Evolutionary conservation across 2,113 vertebrate genomes (phyloP).

Genomic region (Microcebus murinus): DNA sequence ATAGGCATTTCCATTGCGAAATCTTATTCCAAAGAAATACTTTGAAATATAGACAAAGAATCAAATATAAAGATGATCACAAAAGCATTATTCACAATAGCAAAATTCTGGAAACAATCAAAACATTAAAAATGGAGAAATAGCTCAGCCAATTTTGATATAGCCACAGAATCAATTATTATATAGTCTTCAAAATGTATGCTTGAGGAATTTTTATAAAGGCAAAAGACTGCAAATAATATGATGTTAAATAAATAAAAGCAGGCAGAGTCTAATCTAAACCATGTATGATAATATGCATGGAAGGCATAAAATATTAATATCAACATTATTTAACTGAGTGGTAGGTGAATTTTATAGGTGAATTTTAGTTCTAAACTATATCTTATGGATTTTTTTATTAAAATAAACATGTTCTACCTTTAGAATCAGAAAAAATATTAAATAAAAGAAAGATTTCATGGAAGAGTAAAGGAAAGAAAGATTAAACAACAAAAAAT

Average conservation of each 20-base stretch:
- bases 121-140: constrained; percentile 2
- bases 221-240: neutral
- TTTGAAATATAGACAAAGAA: neutral
- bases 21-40: constrained; percentile 19
- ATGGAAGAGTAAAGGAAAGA: neutral
- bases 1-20: neutral
- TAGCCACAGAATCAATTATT: constrained; percentile 2
- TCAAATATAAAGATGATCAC: constrained; percentile 34
- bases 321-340: neutral
- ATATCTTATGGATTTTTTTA: neutral
- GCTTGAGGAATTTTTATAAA: neutral
- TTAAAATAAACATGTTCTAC: constrained; percentile 12
- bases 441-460: neutral
- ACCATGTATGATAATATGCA: neutral
- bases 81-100: neutral
- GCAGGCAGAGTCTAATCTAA: neutral
- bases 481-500: constrained; percentile 31
- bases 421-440: neutral
- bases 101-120: neutral
- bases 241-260: constrained; percentile 1
- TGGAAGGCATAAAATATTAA: neutral
- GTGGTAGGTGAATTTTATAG: neutral
- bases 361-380: constrained; percentile 3
- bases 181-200: neutral
- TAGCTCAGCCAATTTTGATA: neutral